These are phyloP conservation scores for Momotus momota DNA, from an alignment of 2,797 vertebrate genomes.

Conservation along the genomic window DNA sequence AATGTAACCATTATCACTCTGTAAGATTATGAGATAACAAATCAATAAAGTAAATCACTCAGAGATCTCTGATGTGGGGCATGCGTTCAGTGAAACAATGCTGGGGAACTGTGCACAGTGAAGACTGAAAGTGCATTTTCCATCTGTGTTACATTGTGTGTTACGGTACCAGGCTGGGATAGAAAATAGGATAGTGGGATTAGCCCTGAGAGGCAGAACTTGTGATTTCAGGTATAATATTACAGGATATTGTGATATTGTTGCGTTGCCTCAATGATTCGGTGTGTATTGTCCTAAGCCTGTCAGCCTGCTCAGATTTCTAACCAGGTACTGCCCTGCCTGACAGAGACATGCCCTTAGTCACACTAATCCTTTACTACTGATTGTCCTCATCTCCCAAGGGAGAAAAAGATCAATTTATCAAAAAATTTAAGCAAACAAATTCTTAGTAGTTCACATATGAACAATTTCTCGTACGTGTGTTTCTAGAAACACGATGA, in stretches of 20 bases:
- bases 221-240: not conserved
- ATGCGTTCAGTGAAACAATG: not conserved
- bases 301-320: not conserved
- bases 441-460: not conserved
- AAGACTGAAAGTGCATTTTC: not conserved
- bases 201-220: not conserved
- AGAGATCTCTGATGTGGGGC: not conserved
- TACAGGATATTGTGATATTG: not conserved
- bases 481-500: not conserved
- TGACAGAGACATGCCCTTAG: not conserved
- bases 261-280: accelerated
- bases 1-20: not conserved
- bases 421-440: not conserved
- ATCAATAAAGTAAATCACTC: not conserved
- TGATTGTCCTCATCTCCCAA: accelerated
- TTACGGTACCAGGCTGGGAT: not conserved
- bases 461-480: not conserved
- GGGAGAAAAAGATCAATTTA: not conserved
- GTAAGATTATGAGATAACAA: not conserved
- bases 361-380: not conserved
- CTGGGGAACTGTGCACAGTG: not conserved
- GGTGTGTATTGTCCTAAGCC: accelerated
- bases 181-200: not conserved
- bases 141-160: no score
- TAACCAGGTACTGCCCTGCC: not conserved